Percentiles rank a stretch among this genome's conserved stretches.
Conservation (phyloP, 2,113 vertebrate species). For the Suncus etruscus region DNA sequence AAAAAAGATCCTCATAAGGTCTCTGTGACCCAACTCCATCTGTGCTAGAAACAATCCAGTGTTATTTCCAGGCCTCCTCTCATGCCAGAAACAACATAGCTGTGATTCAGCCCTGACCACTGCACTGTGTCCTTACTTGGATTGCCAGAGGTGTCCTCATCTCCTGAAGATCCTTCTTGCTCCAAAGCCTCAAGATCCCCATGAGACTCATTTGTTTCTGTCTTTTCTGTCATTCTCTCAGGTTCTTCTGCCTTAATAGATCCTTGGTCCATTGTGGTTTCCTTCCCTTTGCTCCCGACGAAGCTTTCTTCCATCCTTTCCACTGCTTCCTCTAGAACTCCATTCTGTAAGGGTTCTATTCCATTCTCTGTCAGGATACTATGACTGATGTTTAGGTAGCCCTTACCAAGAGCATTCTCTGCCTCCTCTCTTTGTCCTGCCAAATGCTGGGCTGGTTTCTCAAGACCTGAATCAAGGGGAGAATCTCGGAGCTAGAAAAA, state of each 20-base stretch:
- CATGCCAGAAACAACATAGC: neutral
- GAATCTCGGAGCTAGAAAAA: neutral
- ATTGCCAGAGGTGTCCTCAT: conserved; percentile 32
- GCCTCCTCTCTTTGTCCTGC: neutral
- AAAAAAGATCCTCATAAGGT: neutral
- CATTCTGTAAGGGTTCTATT: neutral
- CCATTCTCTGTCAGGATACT: neutral
- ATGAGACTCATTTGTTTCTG: conserved; percentile 5
- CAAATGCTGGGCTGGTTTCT: conserved; percentile 16
- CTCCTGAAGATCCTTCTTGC: conserved; percentile 43
- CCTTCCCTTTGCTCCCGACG: neutral
- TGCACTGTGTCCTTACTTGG: conserved; percentile 38
- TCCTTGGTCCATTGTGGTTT: conserved; percentile 24
- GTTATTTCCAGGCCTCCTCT: conserved; percentile 7
- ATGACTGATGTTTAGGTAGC: neutral
- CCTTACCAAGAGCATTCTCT: neutral
- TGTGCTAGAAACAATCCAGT: conserved; percentile 31
- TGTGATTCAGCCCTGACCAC: neutral
- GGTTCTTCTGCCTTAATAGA: conserved; percentile 15
- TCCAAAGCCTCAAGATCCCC: neutral
- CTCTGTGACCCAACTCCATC: neutral
- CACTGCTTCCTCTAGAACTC: neutral
- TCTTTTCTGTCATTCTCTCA: neutral
- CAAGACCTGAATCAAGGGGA: conserved; percentile 45
- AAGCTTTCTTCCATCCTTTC: conserved; percentile 10